These are phyloP conservation scores for Bothrops jararaca DNA, from an alignment of 2,113 vertebrate genomes.

Conservation along the genomic window DNA sequence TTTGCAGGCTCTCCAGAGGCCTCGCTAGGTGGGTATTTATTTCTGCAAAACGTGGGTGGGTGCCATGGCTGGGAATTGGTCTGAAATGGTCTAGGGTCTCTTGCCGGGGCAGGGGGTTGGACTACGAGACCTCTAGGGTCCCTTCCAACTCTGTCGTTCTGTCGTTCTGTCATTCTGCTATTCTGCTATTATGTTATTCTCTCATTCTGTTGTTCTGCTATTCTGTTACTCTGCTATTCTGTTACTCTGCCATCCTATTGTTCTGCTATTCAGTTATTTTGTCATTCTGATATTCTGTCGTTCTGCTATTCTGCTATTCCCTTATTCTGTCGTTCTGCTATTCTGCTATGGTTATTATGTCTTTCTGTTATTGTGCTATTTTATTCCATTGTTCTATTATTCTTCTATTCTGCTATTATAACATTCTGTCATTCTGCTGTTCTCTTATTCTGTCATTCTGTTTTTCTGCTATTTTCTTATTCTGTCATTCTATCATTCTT, in stretches of 20 bases:
- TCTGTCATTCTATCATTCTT: no score
- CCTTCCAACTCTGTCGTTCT: neutral
- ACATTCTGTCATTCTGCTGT: no score
- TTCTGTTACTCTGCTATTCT: no score
- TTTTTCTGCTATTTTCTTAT: no score
- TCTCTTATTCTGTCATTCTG: no score
- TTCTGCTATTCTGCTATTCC: no score
- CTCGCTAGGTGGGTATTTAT: neutral
- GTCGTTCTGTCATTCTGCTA: neutral
- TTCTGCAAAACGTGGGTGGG: neutral
- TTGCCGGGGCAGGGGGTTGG: neutral
- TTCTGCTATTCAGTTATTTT: no score
- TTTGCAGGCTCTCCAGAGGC: neutral
- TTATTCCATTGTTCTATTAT: neutral
- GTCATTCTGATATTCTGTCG: no score
- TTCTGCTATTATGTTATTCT: no score
- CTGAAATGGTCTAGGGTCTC: neutral
- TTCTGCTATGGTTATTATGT: neutral
- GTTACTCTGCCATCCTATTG: neutral
- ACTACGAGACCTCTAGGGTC: neutral
- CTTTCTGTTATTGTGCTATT: no score
- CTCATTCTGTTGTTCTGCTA: neutral
- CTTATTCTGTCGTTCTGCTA: fast-evolving
- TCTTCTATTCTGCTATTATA: no score
- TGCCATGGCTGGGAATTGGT: neutral